Conservation (phyloP, 2,888 invertebrate species). For the Campoplex capitator region DNA sequence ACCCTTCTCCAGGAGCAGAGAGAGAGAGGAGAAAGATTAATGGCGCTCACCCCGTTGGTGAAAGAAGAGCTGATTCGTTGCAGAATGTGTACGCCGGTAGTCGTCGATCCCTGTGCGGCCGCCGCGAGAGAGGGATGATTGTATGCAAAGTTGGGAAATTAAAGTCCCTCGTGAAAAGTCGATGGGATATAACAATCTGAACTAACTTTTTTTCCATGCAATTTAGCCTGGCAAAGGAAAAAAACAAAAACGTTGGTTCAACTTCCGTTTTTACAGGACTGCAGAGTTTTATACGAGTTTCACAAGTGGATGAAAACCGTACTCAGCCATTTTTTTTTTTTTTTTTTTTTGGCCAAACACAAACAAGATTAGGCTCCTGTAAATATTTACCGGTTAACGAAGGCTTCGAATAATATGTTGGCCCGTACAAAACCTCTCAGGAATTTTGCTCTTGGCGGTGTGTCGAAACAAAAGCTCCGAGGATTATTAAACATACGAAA, state of each 20-base stretch:
- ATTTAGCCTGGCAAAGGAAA: not conserved
- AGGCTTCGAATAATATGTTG: not conserved
- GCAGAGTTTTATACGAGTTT: not conserved
- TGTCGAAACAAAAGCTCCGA: too few relatives aligned
- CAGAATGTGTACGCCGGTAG: slow-evolving; percentile 11
- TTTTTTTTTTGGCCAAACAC: not conserved
- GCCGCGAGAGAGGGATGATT: slow-evolving; percentile 13
- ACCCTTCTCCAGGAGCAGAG: not conserved
- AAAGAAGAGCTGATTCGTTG: slow-evolving; percentile 45
- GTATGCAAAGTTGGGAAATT: slow-evolving; percentile 45
- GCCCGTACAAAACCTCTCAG: not conserved
- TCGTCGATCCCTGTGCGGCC: not conserved
- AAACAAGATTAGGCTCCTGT: not conserved
- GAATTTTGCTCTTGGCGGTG: not conserved
- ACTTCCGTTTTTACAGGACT: not conserved
- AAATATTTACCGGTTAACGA: not conserved
- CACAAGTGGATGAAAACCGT: not conserved
- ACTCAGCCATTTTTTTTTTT: not conserved
- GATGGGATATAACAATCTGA: slow-evolving; percentile 3
- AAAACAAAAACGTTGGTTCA: not conserved
- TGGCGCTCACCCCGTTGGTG: slow-evolving; percentile 32
- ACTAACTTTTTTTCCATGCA: not conserved
- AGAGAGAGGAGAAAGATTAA: slow-evolving; percentile 20
- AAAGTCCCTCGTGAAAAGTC: slow-evolving; percentile 30
- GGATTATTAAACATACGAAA: too few relatives aligned